These are phyloP conservation scores for Pampus argenteus DNA, from an alignment of 2,797 vertebrate genomes.

Conservation along the genomic window DNA sequence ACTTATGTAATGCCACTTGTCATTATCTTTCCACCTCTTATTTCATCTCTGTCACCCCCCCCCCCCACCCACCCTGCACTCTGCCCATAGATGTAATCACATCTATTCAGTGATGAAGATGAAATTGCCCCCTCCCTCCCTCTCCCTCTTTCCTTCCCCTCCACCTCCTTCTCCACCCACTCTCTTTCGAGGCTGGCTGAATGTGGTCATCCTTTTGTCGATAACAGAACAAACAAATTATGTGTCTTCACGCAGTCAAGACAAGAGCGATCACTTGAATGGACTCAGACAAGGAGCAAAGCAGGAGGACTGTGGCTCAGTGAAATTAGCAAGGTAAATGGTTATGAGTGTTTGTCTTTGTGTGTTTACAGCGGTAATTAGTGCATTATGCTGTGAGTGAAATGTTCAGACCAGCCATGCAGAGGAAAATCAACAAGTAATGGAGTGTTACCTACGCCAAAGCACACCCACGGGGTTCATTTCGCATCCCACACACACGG, in stretches of 20 bases:
- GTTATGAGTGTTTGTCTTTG: slow-evolving; percentile 73
- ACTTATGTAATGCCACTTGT: slow-evolving; percentile 41
- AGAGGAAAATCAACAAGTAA: slow-evolving; percentile 73
- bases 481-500: slow-evolving; percentile 48
- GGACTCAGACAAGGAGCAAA: slow-evolving; percentile 24
- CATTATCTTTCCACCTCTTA: slow-evolving; percentile 62
- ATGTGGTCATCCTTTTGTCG: slow-evolving; percentile 46
- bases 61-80: slow-evolving; percentile 10
- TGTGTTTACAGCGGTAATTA: slow-evolving; percentile 79
- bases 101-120: slow-evolving; percentile 66
- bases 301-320: slow-evolving; percentile 19
- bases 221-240: slow-evolving; percentile 67
- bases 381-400: slow-evolving; percentile 75
- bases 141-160: no score
- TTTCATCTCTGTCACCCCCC: slow-evolving; percentile 50
- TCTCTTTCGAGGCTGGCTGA: slow-evolving; percentile 21
- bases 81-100: slow-evolving; percentile 57
- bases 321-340: slow-evolving; percentile 62
- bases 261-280: slow-evolving; percentile 34
- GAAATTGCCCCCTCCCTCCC: slow-evolving; percentile 34
- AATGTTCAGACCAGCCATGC: slow-evolving; percentile 71
- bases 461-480: slow-evolving; percentile 65
- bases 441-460: slow-evolving; percentile 67
- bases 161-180: slow-evolving; percentile 22
- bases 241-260: slow-evolving; percentile 28